Conservation (phyloP, 2,888 invertebrate species). For the Dendrolimus pini region DNA sequence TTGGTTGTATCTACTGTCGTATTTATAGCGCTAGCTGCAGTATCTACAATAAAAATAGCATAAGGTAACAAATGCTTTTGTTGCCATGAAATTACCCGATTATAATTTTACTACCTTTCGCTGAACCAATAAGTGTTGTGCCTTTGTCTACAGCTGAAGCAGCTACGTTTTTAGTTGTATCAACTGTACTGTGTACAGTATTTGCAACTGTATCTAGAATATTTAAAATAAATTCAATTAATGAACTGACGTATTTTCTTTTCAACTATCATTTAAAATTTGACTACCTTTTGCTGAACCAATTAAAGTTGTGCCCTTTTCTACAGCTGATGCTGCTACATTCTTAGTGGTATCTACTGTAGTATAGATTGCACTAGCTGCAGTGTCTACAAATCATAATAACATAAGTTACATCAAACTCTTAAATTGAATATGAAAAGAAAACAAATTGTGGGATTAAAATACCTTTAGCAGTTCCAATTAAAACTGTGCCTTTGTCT, state of each 20-base stretch:
- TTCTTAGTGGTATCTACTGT: slow-evolving; percentile 33
- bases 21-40: slow-evolving; percentile 27
- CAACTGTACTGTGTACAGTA: slow-evolving; percentile 32
- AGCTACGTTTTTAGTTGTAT: slow-evolving; percentile 38
- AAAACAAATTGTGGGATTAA: slow-evolving; percentile 2
- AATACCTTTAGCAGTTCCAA: slow-evolving; percentile 38
- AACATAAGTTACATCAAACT: slow-evolving; percentile 4
- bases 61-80: slow-evolving; percentile 6
- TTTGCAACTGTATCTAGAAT: slow-evolving; percentile 34
- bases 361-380: slow-evolving; percentile 22
- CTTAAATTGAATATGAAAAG: slow-evolving; percentile 6
- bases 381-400: slow-evolving; percentile 22
- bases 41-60: slow-evolving; percentile 22
- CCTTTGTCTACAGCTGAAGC: slow-evolving; percentile 40
- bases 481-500: slow-evolving; percentile 34
- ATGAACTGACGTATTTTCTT: neutral
- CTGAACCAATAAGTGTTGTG: slow-evolving; percentile 27
- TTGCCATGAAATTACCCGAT: neutral
- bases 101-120: slow-evolving; percentile 20
- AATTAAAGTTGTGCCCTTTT: slow-evolving; percentile 31
- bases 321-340: slow-evolving; percentile 27
- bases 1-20: slow-evolving; percentile 39
- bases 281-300: slow-evolving; percentile 35
- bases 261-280: neutral
- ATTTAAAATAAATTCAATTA: neutral